Evolutionary conservation across 2,888 invertebrate species (phyloP).

Genomic region (Imbricaverruca yamaguchii): DNA sequence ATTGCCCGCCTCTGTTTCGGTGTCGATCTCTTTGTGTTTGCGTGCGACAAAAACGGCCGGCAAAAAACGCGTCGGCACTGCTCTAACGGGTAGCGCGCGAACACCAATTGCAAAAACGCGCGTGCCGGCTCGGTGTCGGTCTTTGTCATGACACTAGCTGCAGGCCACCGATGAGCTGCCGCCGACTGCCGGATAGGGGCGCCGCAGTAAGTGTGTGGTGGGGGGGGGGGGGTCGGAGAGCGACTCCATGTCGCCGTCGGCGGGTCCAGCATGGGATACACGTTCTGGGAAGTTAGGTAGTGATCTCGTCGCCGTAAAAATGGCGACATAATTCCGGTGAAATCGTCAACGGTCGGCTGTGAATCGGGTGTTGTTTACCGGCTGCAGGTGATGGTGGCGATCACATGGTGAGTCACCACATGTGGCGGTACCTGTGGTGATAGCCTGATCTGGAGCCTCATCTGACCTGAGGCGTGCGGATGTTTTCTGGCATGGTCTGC

Average conservation of each 20-base stretch:
- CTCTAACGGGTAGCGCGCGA: conserved; percentile 10
- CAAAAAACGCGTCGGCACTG: background rate
- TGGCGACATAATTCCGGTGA: background rate
- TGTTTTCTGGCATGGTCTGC: no score
- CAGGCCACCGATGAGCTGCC: background rate
- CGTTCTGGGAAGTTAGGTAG: background rate
- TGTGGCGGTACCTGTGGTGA: no score
- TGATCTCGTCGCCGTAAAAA: background rate
- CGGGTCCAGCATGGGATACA: background rate
- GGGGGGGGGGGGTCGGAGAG: background rate
- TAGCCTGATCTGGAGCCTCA: no score
- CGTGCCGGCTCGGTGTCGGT: background rate
- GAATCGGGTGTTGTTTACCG: background rate
- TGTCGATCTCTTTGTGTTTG: conserved; percentile 20
- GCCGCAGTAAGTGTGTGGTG: background rate
- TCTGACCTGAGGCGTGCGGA: no score
- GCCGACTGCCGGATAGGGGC: background rate
- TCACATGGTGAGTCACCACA: no score
- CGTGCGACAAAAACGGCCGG: background rate
- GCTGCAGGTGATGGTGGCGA: background rate
- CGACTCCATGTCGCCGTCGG: background rate
- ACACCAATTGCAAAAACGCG: conserved; percentile 6
- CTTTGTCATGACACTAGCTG: background rate
- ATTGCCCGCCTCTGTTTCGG: background rate
- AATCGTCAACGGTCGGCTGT: background rate